Evolutionary conservation across 2,113 vertebrate species (phyloP).

Genomic region (Ictalurus punctatus): DNA sequence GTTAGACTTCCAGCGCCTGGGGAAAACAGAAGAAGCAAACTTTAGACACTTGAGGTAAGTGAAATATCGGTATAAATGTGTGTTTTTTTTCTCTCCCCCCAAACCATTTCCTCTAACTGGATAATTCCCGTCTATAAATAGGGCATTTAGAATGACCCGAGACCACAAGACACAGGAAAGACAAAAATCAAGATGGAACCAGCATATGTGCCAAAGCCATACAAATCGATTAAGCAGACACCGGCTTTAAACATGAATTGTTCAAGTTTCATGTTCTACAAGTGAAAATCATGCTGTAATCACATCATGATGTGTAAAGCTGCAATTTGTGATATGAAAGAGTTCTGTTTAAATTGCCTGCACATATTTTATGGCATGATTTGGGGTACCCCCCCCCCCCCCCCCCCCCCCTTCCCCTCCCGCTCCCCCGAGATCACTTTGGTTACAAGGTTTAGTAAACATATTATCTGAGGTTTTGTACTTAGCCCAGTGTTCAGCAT

Average conservation of each 20-base stretch:
- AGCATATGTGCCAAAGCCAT: conserved; percentile 30
- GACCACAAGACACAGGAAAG: conserved; percentile 33
- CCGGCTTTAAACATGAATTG: not conserved
- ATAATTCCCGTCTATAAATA: conserved; percentile 26
- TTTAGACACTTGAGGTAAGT: conserved; percentile 13
- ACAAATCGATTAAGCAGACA: conserved; percentile 21
- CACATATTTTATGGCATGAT: not conserved
- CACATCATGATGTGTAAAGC: not conserved
- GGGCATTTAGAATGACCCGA: conserved; percentile 11
- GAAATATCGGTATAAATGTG: not conserved
- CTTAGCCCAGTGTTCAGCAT: not conserved
- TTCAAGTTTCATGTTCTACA: not conserved
- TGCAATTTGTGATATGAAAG: not conserved
- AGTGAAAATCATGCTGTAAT: conserved; percentile 11
- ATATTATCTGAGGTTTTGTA: not conserved
- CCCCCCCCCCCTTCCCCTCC: too few species aligned
- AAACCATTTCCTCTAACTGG: conserved; percentile 27
- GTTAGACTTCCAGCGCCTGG: not conserved
- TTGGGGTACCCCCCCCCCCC: too few species aligned
- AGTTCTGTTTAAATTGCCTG: not conserved
- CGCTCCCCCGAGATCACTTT: not conserved
- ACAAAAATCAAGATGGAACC: conserved; percentile 35
- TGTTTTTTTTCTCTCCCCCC: not conserved
- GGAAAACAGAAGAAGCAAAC: not conserved
- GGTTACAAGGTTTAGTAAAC: not conserved